Conservation (phyloP, 2,113 vertebrate genomes). For the Bothrops jararaca region DNA sequence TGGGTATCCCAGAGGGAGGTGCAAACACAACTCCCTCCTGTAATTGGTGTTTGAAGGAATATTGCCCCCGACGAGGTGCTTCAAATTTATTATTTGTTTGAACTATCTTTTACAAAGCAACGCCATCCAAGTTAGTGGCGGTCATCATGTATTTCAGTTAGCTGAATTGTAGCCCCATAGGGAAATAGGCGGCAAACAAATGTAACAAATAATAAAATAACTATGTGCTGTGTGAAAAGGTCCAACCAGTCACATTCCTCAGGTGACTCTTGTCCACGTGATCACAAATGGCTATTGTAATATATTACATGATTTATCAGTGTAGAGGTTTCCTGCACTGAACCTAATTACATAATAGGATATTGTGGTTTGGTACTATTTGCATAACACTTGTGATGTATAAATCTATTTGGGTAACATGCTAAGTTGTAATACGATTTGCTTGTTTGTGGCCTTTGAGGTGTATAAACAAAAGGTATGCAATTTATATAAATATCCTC, state of each 20-base stretch:
- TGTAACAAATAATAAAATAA: neutral
- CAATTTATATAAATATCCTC: neutral
- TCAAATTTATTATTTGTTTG: neutral
- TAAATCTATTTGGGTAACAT: neutral
- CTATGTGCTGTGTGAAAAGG: neutral
- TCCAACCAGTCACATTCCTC: neutral
- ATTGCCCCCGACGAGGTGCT: neutral
- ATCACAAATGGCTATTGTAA: neutral
- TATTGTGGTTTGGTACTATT: neutral
- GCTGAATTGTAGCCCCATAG: neutral
- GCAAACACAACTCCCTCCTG: neutral
- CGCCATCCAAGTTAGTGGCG: neutral
- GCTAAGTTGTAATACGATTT: neutral
- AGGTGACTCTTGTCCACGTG: neutral
- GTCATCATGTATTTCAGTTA: neutral
- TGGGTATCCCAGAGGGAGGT: neutral
- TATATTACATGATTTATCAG: neutral
- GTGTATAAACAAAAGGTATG: neutral
- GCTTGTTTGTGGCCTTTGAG: neutral
- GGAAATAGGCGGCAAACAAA: neutral
- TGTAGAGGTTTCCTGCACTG: neutral
- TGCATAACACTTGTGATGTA: neutral
- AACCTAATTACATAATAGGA: neutral
- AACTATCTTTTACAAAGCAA: neutral
- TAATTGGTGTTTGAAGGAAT: neutral